Percentiles rank a stretch among this genome's conserved stretches.
Conservation (phyloP, 1,140 invertebrate species). For the Lordiphosa mommai region DNA sequence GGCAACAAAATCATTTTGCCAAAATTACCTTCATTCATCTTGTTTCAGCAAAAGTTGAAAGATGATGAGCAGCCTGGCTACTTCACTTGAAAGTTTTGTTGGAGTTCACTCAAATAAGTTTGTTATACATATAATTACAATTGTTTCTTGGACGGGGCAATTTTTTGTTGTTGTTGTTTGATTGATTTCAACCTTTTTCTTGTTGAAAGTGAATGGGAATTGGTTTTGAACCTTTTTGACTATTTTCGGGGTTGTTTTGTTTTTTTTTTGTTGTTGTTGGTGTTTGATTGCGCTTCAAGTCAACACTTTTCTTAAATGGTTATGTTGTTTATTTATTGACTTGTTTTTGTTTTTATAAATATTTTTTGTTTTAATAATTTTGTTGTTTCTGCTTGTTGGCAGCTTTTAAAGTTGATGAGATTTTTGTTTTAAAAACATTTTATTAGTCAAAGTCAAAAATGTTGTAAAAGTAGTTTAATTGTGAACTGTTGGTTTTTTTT, state of each 20-base stretch:
- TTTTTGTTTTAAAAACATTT: no score
- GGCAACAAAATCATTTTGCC: conserved; percentile 29
- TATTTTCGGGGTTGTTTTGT: conserved; percentile 20
- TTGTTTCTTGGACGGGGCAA: conserved; percentile 44
- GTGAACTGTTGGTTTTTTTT: no score
- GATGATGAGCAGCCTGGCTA: conserved; percentile 42
- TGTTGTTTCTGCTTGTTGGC: no score
- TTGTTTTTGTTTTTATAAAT: no score
- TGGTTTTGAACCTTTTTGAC: conserved; percentile 27
- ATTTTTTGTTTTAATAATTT: no score
- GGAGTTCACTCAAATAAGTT: conserved; percentile 31
- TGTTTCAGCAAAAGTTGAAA: conserved; percentile 4
- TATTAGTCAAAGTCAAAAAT: no score
- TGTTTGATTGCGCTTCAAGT: conserved; percentile 59
- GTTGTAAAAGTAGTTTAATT: no score
- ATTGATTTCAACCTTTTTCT: conserved; percentile 37
- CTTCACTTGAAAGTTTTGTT: conserved; percentile 60
- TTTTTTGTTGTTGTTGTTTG: no score
- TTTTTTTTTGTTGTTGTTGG: conserved; percentile 17
- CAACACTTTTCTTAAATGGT: conserved; percentile 57
- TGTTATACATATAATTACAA: conserved; percentile 58
- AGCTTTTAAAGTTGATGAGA: no score
- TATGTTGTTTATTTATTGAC: no score
- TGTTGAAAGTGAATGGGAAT: conserved; percentile 59
- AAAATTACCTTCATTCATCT: conserved; percentile 59